Evolutionary conservation across 2,797 vertebrate species (phyloP).

Genomic region (Danio jaintianensis): DNA sequence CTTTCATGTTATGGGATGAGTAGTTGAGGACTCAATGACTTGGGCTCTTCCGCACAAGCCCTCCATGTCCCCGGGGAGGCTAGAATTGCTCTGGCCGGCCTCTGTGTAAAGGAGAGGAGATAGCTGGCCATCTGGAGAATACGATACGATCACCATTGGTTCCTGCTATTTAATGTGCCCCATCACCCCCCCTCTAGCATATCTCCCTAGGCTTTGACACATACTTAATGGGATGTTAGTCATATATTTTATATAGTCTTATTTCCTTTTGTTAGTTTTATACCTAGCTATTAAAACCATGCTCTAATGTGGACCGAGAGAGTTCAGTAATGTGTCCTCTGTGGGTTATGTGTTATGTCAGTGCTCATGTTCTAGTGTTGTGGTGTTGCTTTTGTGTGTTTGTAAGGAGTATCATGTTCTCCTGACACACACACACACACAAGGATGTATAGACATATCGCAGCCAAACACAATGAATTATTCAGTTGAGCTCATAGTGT

Average conservation of each 20-base stretch:
- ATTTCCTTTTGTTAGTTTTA: slow-evolving; percentile 23
- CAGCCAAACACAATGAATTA: slow-evolving; percentile 43
- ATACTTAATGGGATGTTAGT: slow-evolving; percentile 24
- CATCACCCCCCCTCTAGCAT: slow-evolving; percentile 19
- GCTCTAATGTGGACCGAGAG: background rate
- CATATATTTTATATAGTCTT: slow-evolving; percentile 12
- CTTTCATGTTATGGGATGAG: slow-evolving; percentile 40
- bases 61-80: slow-evolving; percentile 48
- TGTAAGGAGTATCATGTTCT: slow-evolving; percentile 39
- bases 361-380: background rate
- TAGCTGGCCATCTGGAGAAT: slow-evolving; percentile 64
- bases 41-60: slow-evolving; percentile 25
- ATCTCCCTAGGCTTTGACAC: slow-evolving; percentile 19
- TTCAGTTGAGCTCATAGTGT: slow-evolving; percentile 33
- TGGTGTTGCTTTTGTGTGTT: slow-evolving; percentile 9
- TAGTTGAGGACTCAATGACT: slow-evolving; percentile 13
- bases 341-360: slow-evolving; percentile 3
- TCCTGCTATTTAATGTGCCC: slow-evolving; percentile 55
- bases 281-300: background rate
- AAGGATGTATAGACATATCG: slow-evolving; percentile 28
- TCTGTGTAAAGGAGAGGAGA: slow-evolving; percentile 54
- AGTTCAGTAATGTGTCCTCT: slow-evolving; percentile 6
- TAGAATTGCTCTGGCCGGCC: slow-evolving; percentile 43
- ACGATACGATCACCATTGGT: slow-evolving; percentile 54
- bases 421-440: background rate